phyloP scores from a whole-genome alignment of 1,140 invertebrate species.

The Meloidogyne floridensis region DNA sequence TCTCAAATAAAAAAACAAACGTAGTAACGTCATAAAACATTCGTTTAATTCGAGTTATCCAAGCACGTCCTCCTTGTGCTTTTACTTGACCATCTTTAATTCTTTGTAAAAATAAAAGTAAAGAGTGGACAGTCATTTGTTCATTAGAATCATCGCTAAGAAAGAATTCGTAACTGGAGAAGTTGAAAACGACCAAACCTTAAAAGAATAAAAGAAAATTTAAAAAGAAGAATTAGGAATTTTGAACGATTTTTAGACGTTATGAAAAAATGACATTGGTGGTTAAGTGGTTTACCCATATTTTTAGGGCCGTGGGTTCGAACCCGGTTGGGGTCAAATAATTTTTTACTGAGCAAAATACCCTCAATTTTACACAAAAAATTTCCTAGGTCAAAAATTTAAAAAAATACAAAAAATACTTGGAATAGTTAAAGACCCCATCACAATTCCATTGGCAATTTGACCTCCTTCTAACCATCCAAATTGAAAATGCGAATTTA shows the following conservation, averaged over 20 bases:
- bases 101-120: constrained; percentile 63
- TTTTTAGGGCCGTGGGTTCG: too few relatives aligned
- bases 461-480: constrained; percentile 83
- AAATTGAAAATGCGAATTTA: constrained; percentile 79
- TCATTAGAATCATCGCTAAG: constrained; percentile 78
- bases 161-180: constrained; percentile 84
- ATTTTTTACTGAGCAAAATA: not conserved
- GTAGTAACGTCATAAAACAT: constrained; percentile 60
- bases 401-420: constrained; percentile 66
- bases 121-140: constrained; percentile 59
- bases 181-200: constrained; percentile 81
- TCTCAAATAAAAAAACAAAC: not conserved
- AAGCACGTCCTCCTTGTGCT: constrained; percentile 49
- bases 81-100: constrained; percentile 44
- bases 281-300: too few relatives aligned
- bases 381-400: not conserved
- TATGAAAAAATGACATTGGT: too few relatives aligned
- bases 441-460: constrained; percentile 85
- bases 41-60: constrained; percentile 48
- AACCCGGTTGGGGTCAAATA: too few relatives aligned
- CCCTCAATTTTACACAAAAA: not conserved
- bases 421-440: constrained; percentile 78
- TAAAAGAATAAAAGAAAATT: constrained; percentile 8
- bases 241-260: not conserved
- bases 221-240: not conserved